A percentile compares a stretch with the other conserved stretches of the same genome.
These are phyloP conservation scores for Riparia riparia DNA, from an alignment of 2,113 vertebrate species.

Conservation along the genomic window DNA sequence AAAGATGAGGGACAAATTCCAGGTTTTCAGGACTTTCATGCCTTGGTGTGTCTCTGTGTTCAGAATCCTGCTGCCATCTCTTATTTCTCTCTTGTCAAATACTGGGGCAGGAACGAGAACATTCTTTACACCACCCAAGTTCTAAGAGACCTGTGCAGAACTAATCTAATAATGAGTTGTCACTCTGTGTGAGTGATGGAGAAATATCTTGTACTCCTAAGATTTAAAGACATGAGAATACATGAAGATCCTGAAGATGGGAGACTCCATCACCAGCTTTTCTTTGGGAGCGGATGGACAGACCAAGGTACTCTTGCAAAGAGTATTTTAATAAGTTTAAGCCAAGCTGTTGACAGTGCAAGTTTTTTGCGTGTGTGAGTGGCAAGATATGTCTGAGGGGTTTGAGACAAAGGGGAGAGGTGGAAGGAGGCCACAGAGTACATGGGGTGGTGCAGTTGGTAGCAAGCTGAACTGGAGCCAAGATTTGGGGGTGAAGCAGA, in stretches of 20 bases:
- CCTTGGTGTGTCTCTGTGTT: neutral
- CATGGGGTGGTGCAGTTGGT: neutral
- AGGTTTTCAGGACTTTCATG: neutral
- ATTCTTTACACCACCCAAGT: neutral
- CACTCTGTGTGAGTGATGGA: neutral
- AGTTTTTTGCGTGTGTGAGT: neutral
- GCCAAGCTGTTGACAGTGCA: neutral
- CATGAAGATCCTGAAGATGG: neutral
- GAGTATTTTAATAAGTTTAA: neutral
- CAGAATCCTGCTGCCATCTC: neutral
- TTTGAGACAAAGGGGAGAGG: neutral
- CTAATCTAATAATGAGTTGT: neutral
- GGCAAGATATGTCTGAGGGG: neutral
- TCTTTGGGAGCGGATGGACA: neutral
- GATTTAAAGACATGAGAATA: neutral
- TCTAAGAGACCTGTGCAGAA: neutral
- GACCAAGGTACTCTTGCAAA: neutral
- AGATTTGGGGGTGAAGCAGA: neutral
- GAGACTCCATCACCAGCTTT: neutral
- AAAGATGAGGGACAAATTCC: neutral
- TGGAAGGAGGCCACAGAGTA: neutral
- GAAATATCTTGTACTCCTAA: neutral
- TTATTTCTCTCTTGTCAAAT: neutral
- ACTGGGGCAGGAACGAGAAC: neutral
- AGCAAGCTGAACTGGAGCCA: neutral